Base-by-base conservation (phyloP, 2,113 vertebrate species). In the Neolamprologus tretocephalus region DNA sequence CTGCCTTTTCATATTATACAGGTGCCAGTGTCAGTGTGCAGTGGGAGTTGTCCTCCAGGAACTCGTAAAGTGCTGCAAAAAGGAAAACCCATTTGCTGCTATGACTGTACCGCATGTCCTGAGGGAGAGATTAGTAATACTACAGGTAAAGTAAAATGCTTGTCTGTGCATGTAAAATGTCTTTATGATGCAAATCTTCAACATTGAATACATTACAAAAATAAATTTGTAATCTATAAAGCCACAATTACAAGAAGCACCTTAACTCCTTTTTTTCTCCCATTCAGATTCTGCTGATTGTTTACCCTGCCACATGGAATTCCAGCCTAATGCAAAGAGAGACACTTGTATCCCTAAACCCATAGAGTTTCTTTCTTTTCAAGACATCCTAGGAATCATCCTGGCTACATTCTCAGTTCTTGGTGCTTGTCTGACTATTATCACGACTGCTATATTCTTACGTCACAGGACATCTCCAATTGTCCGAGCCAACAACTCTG, bases 311-410 rank as follows among this genome's bases (percentile, higher is more conserved):
- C 66, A 82, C 4, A 53, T 80, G 2, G 96, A 96, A 37, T 94
- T 89, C 40, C 95, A 94, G 96, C 90, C 95, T 6, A 95, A 94
- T 75, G 37, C 61, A 31, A 33, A 93, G 16, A 93, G 71, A 85
- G 51, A 95, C 58, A 51, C 61, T 1, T 96, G 95, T 47, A 57
- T 94, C 10, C 93, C 17, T n/a, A 66, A 66, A 16, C 91, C 92
- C 31, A 84, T 96, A 3, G 95, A 96, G 86, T 96, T 93, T 89
- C 91, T 96, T 6, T 96, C 95, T 4, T 94, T 90, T 73, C 28
- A 86, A 3, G 95, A 96, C 31, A 79, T 89, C 37, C 85, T 96
- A 2, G 90, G 95, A 23, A 92, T 96, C 8, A 85, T 95, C 57
- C 75, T 96, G 35, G 79, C 90, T 37, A 37, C 31, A 35, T 66